Evolutionary conservation across 1,140 invertebrate genomes (phyloP), one percentile per base, ranked within the genome.

Genomic region (Eumeta japonica): DNA sequence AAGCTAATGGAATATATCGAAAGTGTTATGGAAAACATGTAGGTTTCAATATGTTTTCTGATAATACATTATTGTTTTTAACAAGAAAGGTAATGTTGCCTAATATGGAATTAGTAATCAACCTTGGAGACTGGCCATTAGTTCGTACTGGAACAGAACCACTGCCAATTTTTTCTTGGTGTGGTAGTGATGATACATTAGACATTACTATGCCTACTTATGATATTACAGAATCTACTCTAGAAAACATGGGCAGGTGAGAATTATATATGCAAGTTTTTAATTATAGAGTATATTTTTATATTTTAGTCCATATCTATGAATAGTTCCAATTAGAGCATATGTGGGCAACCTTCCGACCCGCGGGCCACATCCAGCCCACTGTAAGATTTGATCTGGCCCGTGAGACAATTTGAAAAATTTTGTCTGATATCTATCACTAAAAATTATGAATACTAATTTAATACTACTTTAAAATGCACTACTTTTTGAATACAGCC

Each of bases 201-300:
- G 95, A 98, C 74, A 95, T 98, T 64, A 81, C 95, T 34, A 81
- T 97, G 77, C 95, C 95, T 9, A 97, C 94, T 1, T 97, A 98
- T 77, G 93, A 97, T 62, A 80, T 97, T 16, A 95, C 92, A 2
- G 89, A 96, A 77, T 87, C 94, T 5, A 86, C 90, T 1, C 63
- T 97, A 35, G 88, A 97, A 77, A 88, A 85, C 75, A 92, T 96
- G 90, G 88, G 87, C 56, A 86, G 87, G 89, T 92, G 77, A 56
- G 35, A 46, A 36, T 24, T 24, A 7, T 24, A 24, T 24, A 7
- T 5, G 5, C 20, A 7, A 24, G n/a, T 24, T 24, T 7, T 24
- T 24, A 24, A 24, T 24, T 24, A n/a, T n/a, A n/a, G n/a, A n/a
- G n/a, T n/a, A n/a, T n/a, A n/a, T n/a, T n/a, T n/a, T n/a, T n/a